These are phyloP conservation scores for Dipodomys merriami DNA, from an alignment of 2,113 vertebrate genomes.

Conservation along the genomic window DNA sequence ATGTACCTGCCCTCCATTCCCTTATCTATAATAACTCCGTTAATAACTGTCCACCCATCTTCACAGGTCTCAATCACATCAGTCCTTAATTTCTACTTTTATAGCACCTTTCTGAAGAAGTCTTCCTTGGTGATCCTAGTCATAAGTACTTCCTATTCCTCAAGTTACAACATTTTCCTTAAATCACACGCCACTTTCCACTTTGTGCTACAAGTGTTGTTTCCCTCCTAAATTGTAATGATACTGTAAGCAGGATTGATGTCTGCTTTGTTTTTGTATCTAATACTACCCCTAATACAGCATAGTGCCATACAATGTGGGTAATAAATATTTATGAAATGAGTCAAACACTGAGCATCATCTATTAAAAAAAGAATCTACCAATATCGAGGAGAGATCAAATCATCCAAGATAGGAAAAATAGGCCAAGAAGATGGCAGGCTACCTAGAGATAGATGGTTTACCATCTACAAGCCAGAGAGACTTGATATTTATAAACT, in stretches of 20 bases:
- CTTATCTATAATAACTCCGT: neutral
- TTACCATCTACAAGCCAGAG: neutral
- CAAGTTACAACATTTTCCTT: neutral
- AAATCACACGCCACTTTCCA: neutral
- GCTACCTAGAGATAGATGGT: neutral
- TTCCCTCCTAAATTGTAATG: conserved; percentile 19
- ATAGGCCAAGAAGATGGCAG: neutral
- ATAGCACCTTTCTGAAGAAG: neutral
- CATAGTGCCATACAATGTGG: neutral
- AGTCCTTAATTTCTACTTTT: neutral
- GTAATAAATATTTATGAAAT: conserved; percentile 58
- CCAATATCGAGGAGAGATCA: neutral
- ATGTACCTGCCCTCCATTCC: neutral
- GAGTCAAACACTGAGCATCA: conserved; percentile 22
- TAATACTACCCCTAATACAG: neutral
- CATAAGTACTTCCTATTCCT: neutral
- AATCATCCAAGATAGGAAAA: neutral
- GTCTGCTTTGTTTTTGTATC: neutral
- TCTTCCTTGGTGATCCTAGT: neutral
- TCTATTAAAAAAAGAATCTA: conserved; percentile 46
- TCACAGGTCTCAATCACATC: neutral
- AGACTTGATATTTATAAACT: neutral
- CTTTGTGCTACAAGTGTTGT: neutral
- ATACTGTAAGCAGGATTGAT: neutral
- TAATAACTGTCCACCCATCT: neutral